Evolutionary conservation across 2,797 vertebrate species (phyloP).

Genomic region (Crenuchus spilurus): DNA sequence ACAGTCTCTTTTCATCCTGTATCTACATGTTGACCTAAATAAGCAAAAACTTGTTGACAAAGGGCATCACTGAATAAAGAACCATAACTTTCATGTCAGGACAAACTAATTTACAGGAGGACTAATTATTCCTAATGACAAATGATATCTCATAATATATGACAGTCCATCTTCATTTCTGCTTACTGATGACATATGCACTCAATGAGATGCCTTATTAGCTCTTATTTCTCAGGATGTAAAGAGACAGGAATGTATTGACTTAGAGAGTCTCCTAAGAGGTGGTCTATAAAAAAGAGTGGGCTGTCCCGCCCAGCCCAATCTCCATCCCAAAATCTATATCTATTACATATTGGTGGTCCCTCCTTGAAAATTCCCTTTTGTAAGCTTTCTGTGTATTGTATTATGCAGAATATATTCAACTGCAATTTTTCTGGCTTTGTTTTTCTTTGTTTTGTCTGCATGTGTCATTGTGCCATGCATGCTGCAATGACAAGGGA

Average conservation of each 20-base stretch:
- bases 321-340: conserved; percentile 3
- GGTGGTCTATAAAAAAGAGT: neutral
- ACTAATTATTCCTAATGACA: neutral
- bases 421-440: conserved; percentile 10
- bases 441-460: conserved; percentile 38
- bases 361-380: neutral
- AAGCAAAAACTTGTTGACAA: too few species aligned
- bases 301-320: neutral
- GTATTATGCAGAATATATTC: conserved; percentile 22
- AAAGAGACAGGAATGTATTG: neutral
- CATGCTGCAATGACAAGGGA: conserved; percentile 50
- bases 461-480: conserved; percentile 49
- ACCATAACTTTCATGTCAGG: too few species aligned
- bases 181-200: neutral
- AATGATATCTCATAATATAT: neutral
- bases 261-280: neutral
- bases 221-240: neutral
- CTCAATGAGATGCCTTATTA: neutral
- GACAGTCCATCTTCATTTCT: neutral
- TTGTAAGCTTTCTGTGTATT: conserved; percentile 16
- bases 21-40: too few species aligned
- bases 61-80: too few species aligned
- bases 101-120: neutral
- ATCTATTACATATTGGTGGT: neutral
- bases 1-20: too few species aligned